phyloP scores from a whole-genome alignment of 2,113 vertebrate genomes.

The Nothobranchius kuhntae region DNA sequence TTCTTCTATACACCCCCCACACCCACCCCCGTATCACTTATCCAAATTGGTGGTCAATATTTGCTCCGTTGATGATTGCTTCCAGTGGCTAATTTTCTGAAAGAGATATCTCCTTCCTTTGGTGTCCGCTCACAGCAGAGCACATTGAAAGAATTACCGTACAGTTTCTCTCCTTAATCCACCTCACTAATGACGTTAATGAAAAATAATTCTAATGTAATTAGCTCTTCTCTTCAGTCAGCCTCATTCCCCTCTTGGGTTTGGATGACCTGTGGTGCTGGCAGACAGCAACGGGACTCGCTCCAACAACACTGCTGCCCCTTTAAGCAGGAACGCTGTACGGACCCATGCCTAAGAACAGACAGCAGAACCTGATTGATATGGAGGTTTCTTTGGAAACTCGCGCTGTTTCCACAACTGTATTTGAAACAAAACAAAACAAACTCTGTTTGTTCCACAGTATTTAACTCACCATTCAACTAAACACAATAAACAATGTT shows the following conservation, averaged over 20 bases:
- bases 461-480: neutral
- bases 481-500: neutral
- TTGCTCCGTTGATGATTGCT: slow-evolving; percentile 53
- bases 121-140: slow-evolving; percentile 35
- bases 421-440: slow-evolving; percentile 9
- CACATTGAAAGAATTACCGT: slow-evolving; percentile 45
- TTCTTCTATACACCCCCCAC: slow-evolving; percentile 12
- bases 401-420: slow-evolving; percentile 2
- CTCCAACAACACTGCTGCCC: neutral
- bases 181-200: slow-evolving; percentile 52
- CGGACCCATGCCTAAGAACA: slow-evolving; percentile 1
- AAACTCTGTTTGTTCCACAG: slow-evolving; percentile 4
- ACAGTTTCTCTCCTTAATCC: slow-evolving; percentile 38
- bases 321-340: slow-evolving; percentile 12
- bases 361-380: neutral
- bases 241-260: slow-evolving; percentile 46
- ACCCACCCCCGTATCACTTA: slow-evolving; percentile 42
- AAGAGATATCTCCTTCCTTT: slow-evolving; percentile 49
- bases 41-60: slow-evolving; percentile 55
- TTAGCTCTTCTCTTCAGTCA: slow-evolving; percentile 54
- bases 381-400: slow-evolving; percentile 2
- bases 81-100: slow-evolving; percentile 57
- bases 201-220: slow-evolving; percentile 62
- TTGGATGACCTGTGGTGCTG: slow-evolving; percentile 44
- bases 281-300: slow-evolving; percentile 2